Evolutionary conservation across 1,140 invertebrate species (phyloP).

Genomic region (Matsumurasca onukii): DNA sequence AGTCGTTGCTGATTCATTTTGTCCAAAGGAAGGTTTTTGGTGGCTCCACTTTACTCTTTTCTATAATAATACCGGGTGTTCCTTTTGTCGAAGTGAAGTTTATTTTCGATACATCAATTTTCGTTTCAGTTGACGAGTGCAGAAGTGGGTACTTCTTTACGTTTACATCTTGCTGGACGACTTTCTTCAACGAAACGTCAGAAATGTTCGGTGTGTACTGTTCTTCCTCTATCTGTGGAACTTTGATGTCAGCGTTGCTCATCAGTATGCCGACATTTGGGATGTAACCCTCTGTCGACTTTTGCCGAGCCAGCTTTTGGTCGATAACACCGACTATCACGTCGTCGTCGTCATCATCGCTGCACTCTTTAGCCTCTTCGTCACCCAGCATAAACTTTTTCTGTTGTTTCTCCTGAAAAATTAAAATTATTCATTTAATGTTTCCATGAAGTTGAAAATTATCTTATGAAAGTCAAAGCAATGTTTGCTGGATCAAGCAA

Average conservation of each 20-base stretch:
- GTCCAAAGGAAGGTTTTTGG: conserved; percentile 50
- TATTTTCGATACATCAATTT: conserved; percentile 23
- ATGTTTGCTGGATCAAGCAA: too few relatives aligned
- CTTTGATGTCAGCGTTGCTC: conserved; percentile 43
- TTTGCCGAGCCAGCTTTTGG: conserved; percentile 46
- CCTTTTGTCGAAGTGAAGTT: not conserved
- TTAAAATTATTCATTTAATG: not conserved
- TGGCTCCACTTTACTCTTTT: conserved; percentile 39
- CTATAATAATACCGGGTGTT: not conserved
- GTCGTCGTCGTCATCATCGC: conserved; percentile 53
- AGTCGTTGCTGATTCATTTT: conserved; percentile 44
- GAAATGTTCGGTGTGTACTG: conserved; percentile 4
- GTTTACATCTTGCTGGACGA: conserved; percentile 6
- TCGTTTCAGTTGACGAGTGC: not conserved
- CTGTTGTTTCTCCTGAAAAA: not conserved
- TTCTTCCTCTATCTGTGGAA: not conserved
- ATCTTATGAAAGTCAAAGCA: too few relatives aligned
- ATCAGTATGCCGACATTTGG: conserved; percentile 67
- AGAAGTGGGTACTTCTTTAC: conserved; percentile 14
- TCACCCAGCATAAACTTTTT: not conserved
- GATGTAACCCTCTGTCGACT: conserved; percentile 54
- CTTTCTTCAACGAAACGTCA: not conserved
- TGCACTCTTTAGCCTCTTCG: conserved; percentile 40
- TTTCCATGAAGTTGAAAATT: too few relatives aligned
- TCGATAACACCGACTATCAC: conserved; percentile 55